A percentile compares a stretch with the other conserved stretches of the same genome.
Conservation (phyloP, 1,140 invertebrate genomes). For the Euura saliciscinereae region DNA sequence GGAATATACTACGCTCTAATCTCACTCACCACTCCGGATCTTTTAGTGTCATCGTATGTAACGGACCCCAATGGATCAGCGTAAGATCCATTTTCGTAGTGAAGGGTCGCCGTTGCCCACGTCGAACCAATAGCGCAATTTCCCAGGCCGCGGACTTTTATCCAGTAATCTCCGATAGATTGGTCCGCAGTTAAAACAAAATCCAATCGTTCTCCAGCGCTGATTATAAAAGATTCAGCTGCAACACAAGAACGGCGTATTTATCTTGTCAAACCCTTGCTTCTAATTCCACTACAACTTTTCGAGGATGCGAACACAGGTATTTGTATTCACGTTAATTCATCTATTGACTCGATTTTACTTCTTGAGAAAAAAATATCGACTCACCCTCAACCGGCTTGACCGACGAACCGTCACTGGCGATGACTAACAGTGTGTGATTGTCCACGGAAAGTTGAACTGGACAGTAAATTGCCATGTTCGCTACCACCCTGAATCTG, state of each 20-base stretch:
- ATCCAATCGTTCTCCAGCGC: slow-evolving; percentile 68
- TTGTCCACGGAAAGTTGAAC: too few relatives aligned
- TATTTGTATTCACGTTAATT: too few relatives aligned
- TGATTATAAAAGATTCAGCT: slow-evolving; percentile 38
- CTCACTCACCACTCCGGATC: slow-evolving; percentile 26
- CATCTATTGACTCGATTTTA: slow-evolving; percentile 43
- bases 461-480: slow-evolving; percentile 37
- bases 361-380: background rate
- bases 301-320: slow-evolving; percentile 51
- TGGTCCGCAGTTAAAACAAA: slow-evolving; percentile 63
- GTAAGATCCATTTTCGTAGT: slow-evolving; percentile 38
- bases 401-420: too few relatives aligned
- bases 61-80: slow-evolving; percentile 24
- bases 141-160: slow-evolving; percentile 56
- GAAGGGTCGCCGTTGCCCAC: slow-evolving; percentile 49
- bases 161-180: slow-evolving; percentile 61
- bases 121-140: slow-evolving; percentile 52
- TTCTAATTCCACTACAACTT: slow-evolving; percentile 59
- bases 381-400: too few relatives aligned
- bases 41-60: slow-evolving; percentile 21
- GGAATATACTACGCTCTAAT: too few relatives aligned
- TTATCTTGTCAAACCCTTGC: slow-evolving; percentile 54
- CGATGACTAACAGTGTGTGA: too few relatives aligned
- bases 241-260: background rate
- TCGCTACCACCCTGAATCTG: slow-evolving; percentile 41